These are phyloP conservation scores for Lithophane socia DNA, from an alignment of 2,888 invertebrate species.

Conservation along the genomic window DNA sequence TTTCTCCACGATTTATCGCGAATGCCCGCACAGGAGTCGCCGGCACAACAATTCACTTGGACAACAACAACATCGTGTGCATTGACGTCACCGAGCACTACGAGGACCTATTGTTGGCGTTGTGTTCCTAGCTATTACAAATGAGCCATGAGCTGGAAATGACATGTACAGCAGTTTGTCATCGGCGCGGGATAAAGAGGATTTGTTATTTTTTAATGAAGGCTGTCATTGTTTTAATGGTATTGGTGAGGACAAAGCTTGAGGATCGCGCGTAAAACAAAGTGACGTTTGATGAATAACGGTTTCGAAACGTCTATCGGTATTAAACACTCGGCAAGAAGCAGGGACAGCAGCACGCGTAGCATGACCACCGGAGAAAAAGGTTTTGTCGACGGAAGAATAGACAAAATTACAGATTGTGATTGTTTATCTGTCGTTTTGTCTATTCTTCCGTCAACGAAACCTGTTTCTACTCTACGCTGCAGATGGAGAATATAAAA, in stretches of 20 bases:
- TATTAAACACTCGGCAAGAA: not conserved
- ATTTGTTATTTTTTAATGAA: constrained; percentile 60
- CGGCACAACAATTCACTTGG: constrained; percentile 83
- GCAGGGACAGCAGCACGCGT: no score
- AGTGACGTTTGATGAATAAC: not conserved
- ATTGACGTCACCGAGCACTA: constrained; percentile 75
- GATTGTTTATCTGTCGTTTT: no score
- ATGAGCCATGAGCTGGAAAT: constrained; percentile 78
- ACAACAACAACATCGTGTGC: constrained; percentile 76
- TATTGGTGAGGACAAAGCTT: constrained; percentile 18
- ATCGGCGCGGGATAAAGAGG: constrained; percentile 51
- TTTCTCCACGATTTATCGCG: constrained; percentile 87
- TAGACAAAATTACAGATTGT: no score
- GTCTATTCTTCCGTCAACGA: no score
- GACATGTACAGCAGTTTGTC: constrained; percentile 69
- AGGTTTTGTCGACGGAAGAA: no score
- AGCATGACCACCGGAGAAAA: no score
- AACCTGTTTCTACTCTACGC: no score
- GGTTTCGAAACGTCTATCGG: not conserved
- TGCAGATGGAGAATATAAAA: not conserved
- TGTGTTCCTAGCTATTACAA: constrained; percentile 79
- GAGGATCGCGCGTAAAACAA: not conserved
- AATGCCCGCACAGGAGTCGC: constrained; percentile 72
- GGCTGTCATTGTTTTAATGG: constrained; percentile 28
- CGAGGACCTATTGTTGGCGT: constrained; percentile 66